Evolutionary conservation across 1,140 invertebrate species (phyloP), one percentile per base, ranked within the genome.

Genomic region (Oreohelix idahoensis): DNA sequence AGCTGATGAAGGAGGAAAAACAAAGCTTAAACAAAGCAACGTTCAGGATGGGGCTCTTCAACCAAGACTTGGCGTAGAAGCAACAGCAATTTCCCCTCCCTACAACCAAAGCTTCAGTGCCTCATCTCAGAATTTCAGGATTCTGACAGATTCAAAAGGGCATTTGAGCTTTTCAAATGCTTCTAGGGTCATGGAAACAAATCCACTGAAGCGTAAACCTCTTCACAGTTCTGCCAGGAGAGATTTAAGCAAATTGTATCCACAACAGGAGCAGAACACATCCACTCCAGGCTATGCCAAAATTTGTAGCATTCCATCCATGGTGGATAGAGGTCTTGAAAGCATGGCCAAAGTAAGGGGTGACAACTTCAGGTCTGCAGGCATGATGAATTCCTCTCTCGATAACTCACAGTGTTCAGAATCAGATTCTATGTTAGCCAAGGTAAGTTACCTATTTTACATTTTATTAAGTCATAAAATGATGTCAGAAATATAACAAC

Each of bases 271-370:
- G 5, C 26, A 13, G 17, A 51, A 36, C 45, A 35, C 17, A 23
- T 29, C 45, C 1, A 35, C 42, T 49, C 78, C 79, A 81, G 83
- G 69, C 29, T 69, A 80, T 69, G 83, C 83, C 78, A 84, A 77
- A 49, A 69, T 84, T 42, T 71, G 83, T 2, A 75, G 45, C 73
- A 63, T 84, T 77, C 73, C 81, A 49, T 83, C 74, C 26, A 75
- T 29, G 8, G 26, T 58, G 42, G 71, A 38, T 20, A 63, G 71
- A 73, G n/a, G 32, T 15, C 58, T 79, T 10, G 77, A 63, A 20
- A 79, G 32, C 32, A 42, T 73, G 42, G 8, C 36, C 38, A 73
- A 73, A 35, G n/a, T 35, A 29, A 66, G 29, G 29, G 29, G 63
- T 66, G 29, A 66, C n/a, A 66, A 29, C n/a, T 66, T n/a, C n/a